Evolutionary conservation across 2,113 vertebrate genomes (phyloP).

Genomic region (Dasyurus viverrinus): DNA sequence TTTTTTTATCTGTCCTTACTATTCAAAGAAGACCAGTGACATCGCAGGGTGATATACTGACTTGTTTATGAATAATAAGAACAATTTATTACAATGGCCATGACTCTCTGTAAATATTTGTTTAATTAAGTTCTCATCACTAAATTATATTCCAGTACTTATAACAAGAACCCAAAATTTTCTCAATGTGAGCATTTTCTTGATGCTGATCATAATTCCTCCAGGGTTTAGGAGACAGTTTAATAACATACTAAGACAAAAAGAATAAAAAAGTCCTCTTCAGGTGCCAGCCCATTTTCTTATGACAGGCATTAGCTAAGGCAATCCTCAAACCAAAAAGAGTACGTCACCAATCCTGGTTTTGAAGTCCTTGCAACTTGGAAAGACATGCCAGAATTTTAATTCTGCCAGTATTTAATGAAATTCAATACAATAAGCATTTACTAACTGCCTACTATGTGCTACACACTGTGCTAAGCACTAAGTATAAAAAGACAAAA

Average conservation of each 20-base stretch:
- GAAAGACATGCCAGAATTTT: not conserved
- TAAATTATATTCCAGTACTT: not conserved
- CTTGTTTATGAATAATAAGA: not conserved
- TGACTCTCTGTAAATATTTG: not conserved
- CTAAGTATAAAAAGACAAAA: not conserved
- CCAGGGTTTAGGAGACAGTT: not conserved
- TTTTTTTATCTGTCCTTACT: not conserved
- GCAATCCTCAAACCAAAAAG: not conserved
- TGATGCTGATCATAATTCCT: not conserved
- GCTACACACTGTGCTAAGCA: not conserved
- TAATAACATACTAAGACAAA: not conserved
- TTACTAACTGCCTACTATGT: not conserved
- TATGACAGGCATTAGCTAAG: not conserved
- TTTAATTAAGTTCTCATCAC: not conserved
- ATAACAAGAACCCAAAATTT: not conserved
- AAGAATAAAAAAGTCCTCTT: not conserved
- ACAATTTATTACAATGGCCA: not conserved
- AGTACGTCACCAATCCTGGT: not conserved
- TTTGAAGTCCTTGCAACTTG: not conserved
- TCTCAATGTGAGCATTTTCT: not conserved
- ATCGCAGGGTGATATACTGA: not conserved
- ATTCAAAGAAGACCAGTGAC: not conserved
- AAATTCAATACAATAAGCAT: not conserved
- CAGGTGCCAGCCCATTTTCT: not conserved
- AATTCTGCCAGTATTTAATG: not conserved